These are phyloP conservation scores for Phrynocephalus versicolor DNA, from an alignment of 2,113 vertebrate species.

Conservation along the genomic window DNA sequence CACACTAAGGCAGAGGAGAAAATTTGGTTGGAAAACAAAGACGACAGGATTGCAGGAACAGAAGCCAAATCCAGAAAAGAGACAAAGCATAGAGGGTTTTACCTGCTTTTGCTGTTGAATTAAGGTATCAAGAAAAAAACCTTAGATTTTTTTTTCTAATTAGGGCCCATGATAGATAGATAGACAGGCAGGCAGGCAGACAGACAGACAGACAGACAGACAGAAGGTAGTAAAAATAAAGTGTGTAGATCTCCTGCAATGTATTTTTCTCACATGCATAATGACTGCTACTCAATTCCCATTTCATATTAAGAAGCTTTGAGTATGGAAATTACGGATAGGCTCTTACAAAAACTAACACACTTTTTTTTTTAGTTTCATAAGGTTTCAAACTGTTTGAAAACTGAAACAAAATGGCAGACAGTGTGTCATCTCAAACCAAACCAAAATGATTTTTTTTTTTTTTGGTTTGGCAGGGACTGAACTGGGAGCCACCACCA, in stretches of 20 bases:
- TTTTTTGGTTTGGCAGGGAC: too few species aligned
- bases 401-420: too few species aligned
- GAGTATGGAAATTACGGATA: slow-evolving; percentile 4
- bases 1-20: slow-evolving; percentile 46
- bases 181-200: too few species aligned
- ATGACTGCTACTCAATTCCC: not conserved
- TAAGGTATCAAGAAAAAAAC: slow-evolving; percentile 12
- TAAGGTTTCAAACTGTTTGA: too few species aligned
- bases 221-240: slow-evolving; percentile 33
- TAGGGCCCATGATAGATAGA: not conserved
- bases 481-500: too few species aligned
- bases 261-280: not conserved
- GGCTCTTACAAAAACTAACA: too few species aligned
- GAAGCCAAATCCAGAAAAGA: slow-evolving; percentile 12
- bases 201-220: too few species aligned
- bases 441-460: too few species aligned
- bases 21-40: slow-evolving; percentile 43
- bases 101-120: slow-evolving; percentile 37
- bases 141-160: slow-evolving; percentile 24
- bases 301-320: slow-evolving; percentile 19
- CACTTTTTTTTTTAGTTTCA: too few species aligned
- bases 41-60: slow-evolving; percentile 47
- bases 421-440: too few species aligned
- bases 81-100: slow-evolving; percentile 17
- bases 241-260: slow-evolving; percentile 21